A percentile compares a stretch with the other conserved stretches of the same genome.
Conservation (phyloP, 2,113 vertebrate species). For the Poicephalus meyeri region DNA sequence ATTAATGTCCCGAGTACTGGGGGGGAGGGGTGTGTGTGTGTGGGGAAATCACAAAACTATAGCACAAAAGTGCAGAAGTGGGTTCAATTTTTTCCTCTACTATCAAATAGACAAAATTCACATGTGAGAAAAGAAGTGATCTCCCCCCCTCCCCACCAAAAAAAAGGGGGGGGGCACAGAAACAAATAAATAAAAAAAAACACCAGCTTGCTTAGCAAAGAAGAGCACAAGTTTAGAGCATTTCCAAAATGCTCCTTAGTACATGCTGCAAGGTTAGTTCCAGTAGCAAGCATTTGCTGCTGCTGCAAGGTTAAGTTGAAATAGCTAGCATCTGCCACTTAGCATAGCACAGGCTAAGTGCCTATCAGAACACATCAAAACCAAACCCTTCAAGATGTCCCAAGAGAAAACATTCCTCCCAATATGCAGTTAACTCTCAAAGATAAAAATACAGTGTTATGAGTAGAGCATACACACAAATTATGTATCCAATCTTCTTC, state of each 20-base stretch:
- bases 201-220: background rate
- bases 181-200: background rate
- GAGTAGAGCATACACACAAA: background rate
- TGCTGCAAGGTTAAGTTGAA: background rate
- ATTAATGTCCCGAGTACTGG: background rate
- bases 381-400: background rate
- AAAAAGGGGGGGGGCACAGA: accelerated
- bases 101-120: background rate
- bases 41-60: background rate
- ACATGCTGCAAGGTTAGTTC: background rate
- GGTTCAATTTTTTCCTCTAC: background rate
- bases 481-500: background rate
- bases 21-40: too few relatives aligned
- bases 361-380: background rate
- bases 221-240: background rate
- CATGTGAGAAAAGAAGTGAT: background rate
- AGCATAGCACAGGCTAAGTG: background rate
- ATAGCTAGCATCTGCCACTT: background rate
- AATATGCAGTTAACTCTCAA: background rate
- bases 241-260: background rate
- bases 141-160: too few relatives aligned
- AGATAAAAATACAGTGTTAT: background rate
- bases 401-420: background rate
- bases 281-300: background rate
- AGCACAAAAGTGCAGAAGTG: background rate